phyloP scores from a whole-genome alignment of 2,888 invertebrate genomes.

The Ochropleura leucogaster region DNA sequence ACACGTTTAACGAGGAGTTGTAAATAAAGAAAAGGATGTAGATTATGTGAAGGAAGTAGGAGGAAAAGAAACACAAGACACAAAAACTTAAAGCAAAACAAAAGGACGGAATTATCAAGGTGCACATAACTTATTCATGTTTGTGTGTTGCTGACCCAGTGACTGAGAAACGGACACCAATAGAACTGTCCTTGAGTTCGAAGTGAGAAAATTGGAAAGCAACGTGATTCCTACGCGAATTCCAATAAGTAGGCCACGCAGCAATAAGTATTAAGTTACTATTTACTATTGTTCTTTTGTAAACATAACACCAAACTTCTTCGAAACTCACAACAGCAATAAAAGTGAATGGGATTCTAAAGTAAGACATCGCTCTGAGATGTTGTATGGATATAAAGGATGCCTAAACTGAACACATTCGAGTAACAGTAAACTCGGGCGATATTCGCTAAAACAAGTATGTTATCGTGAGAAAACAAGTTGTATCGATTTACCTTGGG shows the following conservation, averaged over 20 bases:
- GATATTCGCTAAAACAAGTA: constrained; percentile 58
- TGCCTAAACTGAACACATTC: constrained; percentile 44
- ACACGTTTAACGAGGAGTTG: not conserved
- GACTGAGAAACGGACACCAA: constrained; percentile 57
- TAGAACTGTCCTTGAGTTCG: constrained; percentile 58
- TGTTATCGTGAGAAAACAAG: constrained; percentile 57
- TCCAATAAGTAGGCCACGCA: constrained; percentile 55
- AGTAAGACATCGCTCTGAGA: constrained; percentile 42
- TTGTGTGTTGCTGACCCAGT: constrained; percentile 59
- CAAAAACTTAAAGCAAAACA: constrained; percentile 16
- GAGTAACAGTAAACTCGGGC: constrained; percentile 61
- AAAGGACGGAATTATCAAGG: constrained; percentile 38
- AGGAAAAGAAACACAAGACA: constrained; percentile 6
- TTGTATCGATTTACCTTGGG: constrained; percentile 66
- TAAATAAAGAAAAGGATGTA: not conserved
- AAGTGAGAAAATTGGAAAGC: constrained; percentile 59
- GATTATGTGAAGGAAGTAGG: constrained; percentile 8
- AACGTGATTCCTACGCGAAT: constrained; percentile 56
- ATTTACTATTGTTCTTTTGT: constrained; percentile 62
- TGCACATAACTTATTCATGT: constrained; percentile 58
- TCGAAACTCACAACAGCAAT: constrained; percentile 44
- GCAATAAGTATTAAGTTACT: constrained; percentile 61
- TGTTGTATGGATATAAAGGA: constrained; percentile 48
- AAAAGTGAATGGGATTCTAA: constrained; percentile 56
- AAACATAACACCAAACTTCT: constrained; percentile 58